Conservation (phyloP, 2,797 vertebrate genomes). For the Coreius guichenoti region DNA sequence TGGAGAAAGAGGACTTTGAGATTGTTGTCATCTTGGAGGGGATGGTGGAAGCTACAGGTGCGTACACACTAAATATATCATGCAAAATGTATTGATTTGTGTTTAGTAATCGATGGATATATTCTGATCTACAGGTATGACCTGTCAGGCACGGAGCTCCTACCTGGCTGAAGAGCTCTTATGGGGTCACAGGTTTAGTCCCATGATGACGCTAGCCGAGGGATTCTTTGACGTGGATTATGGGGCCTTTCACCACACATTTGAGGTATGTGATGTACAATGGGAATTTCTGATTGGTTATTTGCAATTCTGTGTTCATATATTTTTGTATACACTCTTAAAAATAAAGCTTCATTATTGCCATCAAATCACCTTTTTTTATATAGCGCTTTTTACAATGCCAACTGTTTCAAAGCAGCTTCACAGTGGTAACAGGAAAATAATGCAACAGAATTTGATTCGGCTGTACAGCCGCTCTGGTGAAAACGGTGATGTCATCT, state of each 20-base stretch:
- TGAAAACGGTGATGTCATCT: no score
- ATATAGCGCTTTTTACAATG: no score
- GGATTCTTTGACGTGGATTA: slow-evolving; percentile 95
- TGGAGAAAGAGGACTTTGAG: slow-evolving; percentile 96
- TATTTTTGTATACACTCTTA: neutral
- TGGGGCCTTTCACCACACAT: slow-evolving; percentile 91
- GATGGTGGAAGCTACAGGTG: slow-evolving; percentile 98
- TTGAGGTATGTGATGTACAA: slow-evolving; percentile 75
- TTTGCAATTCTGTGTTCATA: neutral
- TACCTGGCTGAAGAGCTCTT: slow-evolving; percentile 89
- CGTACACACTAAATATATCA: slow-evolving; percentile 32
- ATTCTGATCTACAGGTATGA: slow-evolving; percentile 83
- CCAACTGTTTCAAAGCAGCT: no score
- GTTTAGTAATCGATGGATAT: neutral
- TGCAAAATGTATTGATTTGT: neutral
- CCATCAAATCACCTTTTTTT: no score
- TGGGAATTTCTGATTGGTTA: neutral
- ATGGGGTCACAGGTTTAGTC: slow-evolving; percentile 94
- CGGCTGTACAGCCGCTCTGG: no score
- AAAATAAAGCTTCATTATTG: neutral
- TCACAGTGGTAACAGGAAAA: no score
- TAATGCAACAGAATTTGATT: no score
- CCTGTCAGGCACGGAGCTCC: slow-evolving; percentile 93
- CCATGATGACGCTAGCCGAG: slow-evolving; percentile 89
- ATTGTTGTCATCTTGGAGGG: slow-evolving; percentile 98